Evolutionary conservation across 2,797 vertebrate genomes (phyloP), one percentile per base, ranked within the genome.

Genomic region (Myotis findleyi): DNA sequence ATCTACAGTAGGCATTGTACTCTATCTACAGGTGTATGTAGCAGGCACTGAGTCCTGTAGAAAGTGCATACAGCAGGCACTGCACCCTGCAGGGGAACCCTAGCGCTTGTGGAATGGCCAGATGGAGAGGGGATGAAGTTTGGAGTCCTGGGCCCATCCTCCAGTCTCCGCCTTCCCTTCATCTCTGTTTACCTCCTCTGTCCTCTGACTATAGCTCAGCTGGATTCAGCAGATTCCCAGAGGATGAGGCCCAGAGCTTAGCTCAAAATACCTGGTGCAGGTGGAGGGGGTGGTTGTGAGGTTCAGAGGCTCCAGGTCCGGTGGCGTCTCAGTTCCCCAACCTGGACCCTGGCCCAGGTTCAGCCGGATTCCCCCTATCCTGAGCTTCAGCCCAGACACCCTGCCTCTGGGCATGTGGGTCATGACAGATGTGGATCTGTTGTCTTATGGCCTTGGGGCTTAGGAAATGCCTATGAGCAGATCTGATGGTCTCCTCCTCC

Each of bases 101-200:
- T 7, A 16, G 17, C 0, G 0, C 47, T n/a, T 13, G 36, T 6
- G 47, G 30, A 38, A 30, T 38, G 0, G 10, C 1, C 62, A n/a
- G 25, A 3, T 38, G 23, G 9, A 2, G 44, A 1, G 25, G 77
- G 1, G 25, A 20, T 41, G 59, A 44, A 66, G 51, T 13, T 25
- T n/a, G 33, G 76, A 18, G 69, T 33, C 62, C 80, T 14, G n/a
- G 25, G 14, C n/a, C 59, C 27, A 3, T 7, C 27, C 36, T 16
- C 18, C 41, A 3, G 25, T 25, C 47, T 30, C 20, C 53, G 27
- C 17, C 30, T 7, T 13, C 21, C 59, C 30, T 25, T 3, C 2
- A 38, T 68, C 20, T 53, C 41, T 16, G 10, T 27, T 41, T 25
- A 27, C 51, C 6, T 30, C 21, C 49, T 14, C 57, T 47, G 30